Percentiles rank a stretch among this genome's conserved stretches.
Conservation (phyloP, 2,113 vertebrate genomes). For the Melanotaenia duboulayi region DNA sequence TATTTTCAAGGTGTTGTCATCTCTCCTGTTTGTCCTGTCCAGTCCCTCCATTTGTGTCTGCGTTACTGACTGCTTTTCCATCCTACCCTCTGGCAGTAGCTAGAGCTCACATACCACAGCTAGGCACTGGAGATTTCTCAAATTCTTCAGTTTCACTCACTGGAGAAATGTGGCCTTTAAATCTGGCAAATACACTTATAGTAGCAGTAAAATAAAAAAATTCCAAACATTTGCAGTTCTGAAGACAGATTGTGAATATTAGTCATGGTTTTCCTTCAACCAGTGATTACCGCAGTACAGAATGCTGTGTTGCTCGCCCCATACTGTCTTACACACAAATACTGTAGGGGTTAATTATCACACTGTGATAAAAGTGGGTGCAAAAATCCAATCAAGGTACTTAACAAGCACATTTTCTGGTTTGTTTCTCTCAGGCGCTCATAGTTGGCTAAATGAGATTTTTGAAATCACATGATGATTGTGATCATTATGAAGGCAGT, state of each 20-base stretch:
- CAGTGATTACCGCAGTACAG: neutral
- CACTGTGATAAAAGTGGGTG: slow-evolving; percentile 13
- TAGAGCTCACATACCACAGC: slow-evolving; percentile 61
- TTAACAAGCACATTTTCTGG: neutral
- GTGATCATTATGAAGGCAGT: slow-evolving; percentile 5
- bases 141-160: slow-evolving; percentile 75
- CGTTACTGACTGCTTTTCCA: slow-evolving; percentile 67
- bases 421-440: neutral
- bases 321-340: slow-evolving; percentile 6
- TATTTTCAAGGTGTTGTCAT: slow-evolving; percentile 17
- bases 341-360: slow-evolving; percentile 26
- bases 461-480: slow-evolving; percentile 23
- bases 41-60: slow-evolving; percentile 18
- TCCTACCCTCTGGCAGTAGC: slow-evolving; percentile 59
- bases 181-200: slow-evolving; percentile 31
- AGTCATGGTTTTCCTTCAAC: neutral
- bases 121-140: slow-evolving; percentile 79
- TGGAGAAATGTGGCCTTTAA: slow-evolving; percentile 35
- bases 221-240: slow-evolving; percentile 2
- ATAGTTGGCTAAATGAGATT: slow-evolving; percentile 2
- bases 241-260: neutral
- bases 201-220: slow-evolving; percentile 17
- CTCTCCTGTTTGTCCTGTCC: slow-evolving; percentile 17
- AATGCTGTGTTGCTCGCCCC: neutral
- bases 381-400: slow-evolving; percentile 9